Evolutionary conservation across 2,113 vertebrate genomes (phyloP), one percentile per base, ranked within the genome.

Genomic region (Corythaeola cristata): DNA sequence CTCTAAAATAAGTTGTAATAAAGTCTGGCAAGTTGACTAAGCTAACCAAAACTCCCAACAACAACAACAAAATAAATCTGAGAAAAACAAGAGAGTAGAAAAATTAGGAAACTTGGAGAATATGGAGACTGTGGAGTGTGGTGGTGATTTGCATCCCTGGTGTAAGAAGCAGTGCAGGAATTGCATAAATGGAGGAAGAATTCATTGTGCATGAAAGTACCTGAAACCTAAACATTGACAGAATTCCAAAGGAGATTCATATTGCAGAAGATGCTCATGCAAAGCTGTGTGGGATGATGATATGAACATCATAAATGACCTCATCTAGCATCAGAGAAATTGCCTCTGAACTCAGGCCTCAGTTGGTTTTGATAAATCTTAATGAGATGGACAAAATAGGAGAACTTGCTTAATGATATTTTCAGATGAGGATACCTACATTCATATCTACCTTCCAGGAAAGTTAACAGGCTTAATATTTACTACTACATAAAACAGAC

Each of bases 221-320:
- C 44, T 59, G 27, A 92, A 96, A 87, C 20, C 7, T 50, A 68
- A 78, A 69, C 24, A n/a, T 22, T 76, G 73, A 89, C n/a, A 85
- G 58, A 69, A 58, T 53, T 93, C 73, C 39, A 76, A 33, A 88
- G 35, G 23, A 86, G 35, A 77, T 90, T 86, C 87, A 85, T 88
- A 78, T 19, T 60, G 52, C 68, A 90, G 68, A 88, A 89, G 62
- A 20, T 41, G 52, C 53, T 93, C 35, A 72, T 49, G 56, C 80
- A 91, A 92, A 89, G 8, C 69, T 92, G 56, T 73, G 71, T 90
- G 80, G 86, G 88, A 84, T 81, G 85, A 88, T 85, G 86, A 88
- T 50, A 90, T 28, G 60, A 96, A 84, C 73, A 96, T 49, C 4
- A 2, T 45, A 63, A 66, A 69, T 82, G 83, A 89, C 69, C 80